phyloP scores from a whole-genome alignment of 2,888 invertebrate species.

The Augochlorella aurata region DNA sequence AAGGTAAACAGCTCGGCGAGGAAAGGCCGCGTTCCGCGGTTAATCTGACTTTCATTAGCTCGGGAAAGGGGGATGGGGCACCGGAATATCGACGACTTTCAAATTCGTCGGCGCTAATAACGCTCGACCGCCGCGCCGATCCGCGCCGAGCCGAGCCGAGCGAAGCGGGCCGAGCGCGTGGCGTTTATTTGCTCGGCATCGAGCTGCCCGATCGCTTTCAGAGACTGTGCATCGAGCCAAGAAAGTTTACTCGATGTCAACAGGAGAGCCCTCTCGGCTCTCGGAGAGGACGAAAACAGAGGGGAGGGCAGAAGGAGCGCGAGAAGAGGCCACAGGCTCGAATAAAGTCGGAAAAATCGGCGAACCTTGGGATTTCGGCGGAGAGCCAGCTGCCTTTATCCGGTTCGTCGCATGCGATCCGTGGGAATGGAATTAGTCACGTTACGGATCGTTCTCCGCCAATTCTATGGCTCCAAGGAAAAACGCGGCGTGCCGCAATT shows the following conservation, averaged over 20 bases:
- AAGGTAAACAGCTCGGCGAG: constrained; percentile 32
- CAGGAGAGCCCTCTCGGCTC: constrained; percentile 23
- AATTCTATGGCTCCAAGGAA: background rate
- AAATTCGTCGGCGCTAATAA: constrained; percentile 66
- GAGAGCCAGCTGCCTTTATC: background rate
- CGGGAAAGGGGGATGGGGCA: constrained; percentile 33
- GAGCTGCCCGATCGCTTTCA: constrained; percentile 56
- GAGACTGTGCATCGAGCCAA: constrained; percentile 54
- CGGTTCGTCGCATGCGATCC: background rate
- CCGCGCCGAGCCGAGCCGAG: background rate
- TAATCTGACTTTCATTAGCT: constrained; percentile 66
- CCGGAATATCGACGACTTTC: constrained; percentile 64
- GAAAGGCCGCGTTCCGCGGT: constrained; percentile 26
- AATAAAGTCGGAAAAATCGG: constrained; percentile 40
- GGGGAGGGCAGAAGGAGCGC: background rate
- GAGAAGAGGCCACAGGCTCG: background rate
- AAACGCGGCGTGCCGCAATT: too few relatives aligned
- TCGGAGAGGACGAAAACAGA: background rate
- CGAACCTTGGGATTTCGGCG: constrained; percentile 13
- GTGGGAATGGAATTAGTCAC: background rate
- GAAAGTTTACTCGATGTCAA: constrained; percentile 61
- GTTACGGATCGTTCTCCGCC: background rate
- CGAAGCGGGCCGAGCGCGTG: constrained; percentile 20
- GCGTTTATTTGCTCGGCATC: constrained; percentile 55
- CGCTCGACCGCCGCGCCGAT: constrained; percentile 19